Evolutionary conservation across 92 coral and sea anemone species (phyloP), one percentile per base, ranked within the genome.

Genomic region (Montipora capitata): DNA sequence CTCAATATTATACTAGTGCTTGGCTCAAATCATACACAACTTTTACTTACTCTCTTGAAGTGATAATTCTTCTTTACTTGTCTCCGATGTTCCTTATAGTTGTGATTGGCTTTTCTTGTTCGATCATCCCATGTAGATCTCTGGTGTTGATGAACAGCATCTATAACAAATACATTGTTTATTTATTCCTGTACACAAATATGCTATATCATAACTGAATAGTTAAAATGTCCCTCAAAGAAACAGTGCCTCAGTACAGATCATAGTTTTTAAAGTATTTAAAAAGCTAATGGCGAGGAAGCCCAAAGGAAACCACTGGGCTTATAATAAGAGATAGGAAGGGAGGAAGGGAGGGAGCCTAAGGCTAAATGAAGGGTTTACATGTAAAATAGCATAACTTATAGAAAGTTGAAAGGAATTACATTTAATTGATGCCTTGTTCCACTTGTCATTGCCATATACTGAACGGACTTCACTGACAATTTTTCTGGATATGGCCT

Each of bases 401-500:
- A 68, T 27, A 12, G 42, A 38, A 35, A 68, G 20, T 61, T 15
- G 73, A 35, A 68, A 38, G 39, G 18, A 70, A 44, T 48, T 73
- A 87, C 86, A 44, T 57, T 43, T 87, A 5, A 87, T 87, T 71
- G 61, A 56, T 20, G 79, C 63, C 72, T 72, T 79, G 40, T 16
- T 63, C 86, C 86, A 87, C 80, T 71, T 87, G 18, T 63, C 48
- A 68, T 87, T 85, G 18, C 91, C 86, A 66, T 79, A 87, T 4
- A 87, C 64, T 38, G 77, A 68, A 27, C 85, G 72, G 40, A 86
- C 85, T 86, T 86, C 90, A 6, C 15, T 57, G 1, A 78, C 27
- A 5, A 86, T 38, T 54, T n/a, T 80, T 16, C 43, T 51, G 42
- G 84, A 57, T 74, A 87, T 40, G 13, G 80, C 62, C 75, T 79